Percentiles rank a stretch among this genome's conserved stretches.
Evolutionary conservation across 2,888 invertebrate species (phyloP).

Genomic region (Tiphia femorata): DNA sequence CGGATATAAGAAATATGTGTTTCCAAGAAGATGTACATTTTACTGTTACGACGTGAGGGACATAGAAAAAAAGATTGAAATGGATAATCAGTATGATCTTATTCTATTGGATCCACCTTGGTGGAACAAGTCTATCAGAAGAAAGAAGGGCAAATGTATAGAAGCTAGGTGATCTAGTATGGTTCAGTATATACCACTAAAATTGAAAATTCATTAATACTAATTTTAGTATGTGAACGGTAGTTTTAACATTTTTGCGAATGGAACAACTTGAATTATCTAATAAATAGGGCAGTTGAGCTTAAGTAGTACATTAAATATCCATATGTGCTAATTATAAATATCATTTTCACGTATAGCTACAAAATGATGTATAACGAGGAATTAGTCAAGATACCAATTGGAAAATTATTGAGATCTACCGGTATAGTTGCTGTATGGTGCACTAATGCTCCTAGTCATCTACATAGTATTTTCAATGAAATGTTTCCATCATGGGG

Average conservation of each 20-base stretch:
- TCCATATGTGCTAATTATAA: too few relatives aligned
- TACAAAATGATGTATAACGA: slow-evolving; percentile 86
- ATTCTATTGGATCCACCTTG: slow-evolving; percentile 95
- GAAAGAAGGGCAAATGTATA: slow-evolving; percentile 76
- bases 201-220: too few relatives aligned
- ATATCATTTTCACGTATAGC: too few relatives aligned
- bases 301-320: slow-evolving; percentile 4
- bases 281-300: too few relatives aligned
- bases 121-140: slow-evolving; percentile 94
- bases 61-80: slow-evolving; percentile 71
- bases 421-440: slow-evolving; percentile 85
- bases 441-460: slow-evolving; percentile 89
- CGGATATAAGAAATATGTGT: slow-evolving; percentile 72
- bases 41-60: slow-evolving; percentile 77
- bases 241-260: background rate
- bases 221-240: slow-evolving; percentile 6
- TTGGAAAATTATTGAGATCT: slow-evolving; percentile 74
- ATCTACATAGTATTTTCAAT: slow-evolving; percentile 77
- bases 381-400: slow-evolving; percentile 79
- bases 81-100: slow-evolving; percentile 78
- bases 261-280: slow-evolving; percentile 1
- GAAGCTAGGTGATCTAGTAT: slow-evolving; percentile 73
- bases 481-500: slow-evolving; percentile 86
- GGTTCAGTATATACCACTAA: slow-evolving; percentile 31
- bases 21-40: slow-evolving; percentile 78